Percentiles rank a stretch among this genome's conserved stretches.
Evolutionary conservation across 2,888 invertebrate genomes (phyloP).

Genomic region (Conus canariensis): DNA sequence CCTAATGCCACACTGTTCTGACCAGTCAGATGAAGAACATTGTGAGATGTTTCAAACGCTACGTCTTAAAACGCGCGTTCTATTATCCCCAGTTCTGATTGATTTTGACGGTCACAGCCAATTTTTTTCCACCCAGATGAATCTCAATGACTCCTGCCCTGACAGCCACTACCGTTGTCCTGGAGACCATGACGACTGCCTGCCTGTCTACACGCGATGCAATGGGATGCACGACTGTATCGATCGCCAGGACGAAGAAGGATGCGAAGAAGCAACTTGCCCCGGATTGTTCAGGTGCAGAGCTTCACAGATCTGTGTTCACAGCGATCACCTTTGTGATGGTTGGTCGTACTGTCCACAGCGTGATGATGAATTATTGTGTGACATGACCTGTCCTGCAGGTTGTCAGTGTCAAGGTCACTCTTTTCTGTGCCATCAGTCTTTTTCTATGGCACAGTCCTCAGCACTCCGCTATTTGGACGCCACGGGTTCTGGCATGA

Average conservation of each 20-base stretch:
- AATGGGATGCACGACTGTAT: constrained; percentile 15
- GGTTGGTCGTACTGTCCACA: background rate
- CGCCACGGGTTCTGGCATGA: constrained; percentile 7
- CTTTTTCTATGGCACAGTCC: background rate
- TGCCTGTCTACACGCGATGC: constrained; percentile 20
- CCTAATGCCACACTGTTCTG: background rate
- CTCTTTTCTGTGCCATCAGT: background rate
- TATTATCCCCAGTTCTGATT: background rate
- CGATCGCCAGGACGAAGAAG: background rate
- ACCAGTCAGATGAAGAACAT: background rate
- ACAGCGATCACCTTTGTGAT: background rate
- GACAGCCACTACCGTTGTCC: constrained; percentile 25
- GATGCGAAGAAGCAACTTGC: background rate
- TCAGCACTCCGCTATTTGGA: background rate
- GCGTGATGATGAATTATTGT: background rate
- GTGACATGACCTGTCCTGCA: background rate
- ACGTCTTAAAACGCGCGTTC: background rate
- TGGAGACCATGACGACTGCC: background rate
- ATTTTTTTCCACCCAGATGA: background rate
- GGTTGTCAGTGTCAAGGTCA: constrained; percentile 4
- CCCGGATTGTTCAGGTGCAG: constrained; percentile 1
- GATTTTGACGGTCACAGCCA: background rate
- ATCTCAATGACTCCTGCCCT: background rate
- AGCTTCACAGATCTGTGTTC: background rate
- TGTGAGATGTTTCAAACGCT: background rate